Percentiles rank a stretch among this genome's conserved stretches.
These are phyloP conservation scores for Paedocypris micromegethes DNA, from an alignment of 2,797 vertebrate genomes.

Conservation along the genomic window DNA sequence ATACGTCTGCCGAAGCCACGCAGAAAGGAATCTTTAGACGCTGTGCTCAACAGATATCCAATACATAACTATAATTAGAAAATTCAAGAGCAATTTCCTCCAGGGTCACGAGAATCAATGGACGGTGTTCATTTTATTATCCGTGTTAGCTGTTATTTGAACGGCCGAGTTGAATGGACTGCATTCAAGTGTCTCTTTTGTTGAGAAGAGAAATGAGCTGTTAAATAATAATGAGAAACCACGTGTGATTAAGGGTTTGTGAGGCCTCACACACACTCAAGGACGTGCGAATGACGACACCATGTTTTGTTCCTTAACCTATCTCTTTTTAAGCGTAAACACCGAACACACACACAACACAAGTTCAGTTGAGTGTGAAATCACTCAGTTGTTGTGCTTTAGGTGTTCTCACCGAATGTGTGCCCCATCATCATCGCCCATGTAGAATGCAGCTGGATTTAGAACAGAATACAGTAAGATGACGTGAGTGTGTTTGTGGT, in stretches of 20 bases:
- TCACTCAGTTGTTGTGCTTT: background rate
- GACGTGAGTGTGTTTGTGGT: conserved; percentile 23
- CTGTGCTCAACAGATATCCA: background rate
- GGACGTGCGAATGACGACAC: background rate
- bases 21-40: background rate
- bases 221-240: conserved; percentile 3
- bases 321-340: too few relatives aligned
- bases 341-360: too few relatives aligned
- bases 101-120: background rate
- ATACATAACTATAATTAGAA: background rate
- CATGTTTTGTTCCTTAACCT: too few relatives aligned
- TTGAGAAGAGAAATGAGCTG: background rate
- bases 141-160: background rate
- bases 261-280: background rate
- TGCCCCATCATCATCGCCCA: background rate
- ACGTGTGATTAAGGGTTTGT: background rate
- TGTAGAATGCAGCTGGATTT: background rate
- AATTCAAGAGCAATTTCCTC: background rate
- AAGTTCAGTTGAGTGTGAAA: too few relatives aligned
- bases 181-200: background rate
- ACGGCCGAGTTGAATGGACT: background rate
- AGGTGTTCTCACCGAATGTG: background rate
- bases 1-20: background rate
- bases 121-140: background rate
- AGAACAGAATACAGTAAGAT: conserved; percentile 1